Evolutionary conservation across 1,140 invertebrate genomes (phyloP).

Genomic region (Leptopilina boulardi): DNA sequence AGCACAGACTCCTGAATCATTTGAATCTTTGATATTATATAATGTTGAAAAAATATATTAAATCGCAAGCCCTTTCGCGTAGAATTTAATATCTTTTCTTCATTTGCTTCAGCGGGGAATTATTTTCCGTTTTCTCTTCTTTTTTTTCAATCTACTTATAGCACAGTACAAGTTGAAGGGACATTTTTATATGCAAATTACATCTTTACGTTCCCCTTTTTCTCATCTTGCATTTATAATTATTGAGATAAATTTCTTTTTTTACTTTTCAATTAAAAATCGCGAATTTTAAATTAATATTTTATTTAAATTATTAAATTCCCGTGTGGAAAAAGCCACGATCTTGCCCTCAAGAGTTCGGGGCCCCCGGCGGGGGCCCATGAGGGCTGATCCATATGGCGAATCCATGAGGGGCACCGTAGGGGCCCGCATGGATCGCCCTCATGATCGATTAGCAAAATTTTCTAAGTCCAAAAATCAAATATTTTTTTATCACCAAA

Average conservation of each 20-base stretch:
- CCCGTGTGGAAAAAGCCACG: too few relatives aligned
- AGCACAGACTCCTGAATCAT: too few relatives aligned
- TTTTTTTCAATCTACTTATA: conserved; percentile 46
- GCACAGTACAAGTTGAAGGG: conserved; percentile 3
- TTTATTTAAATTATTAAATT: neutral
- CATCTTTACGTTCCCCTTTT: conserved; percentile 35
- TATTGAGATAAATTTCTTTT: conserved; percentile 39
- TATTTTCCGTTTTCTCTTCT: conserved; percentile 1
- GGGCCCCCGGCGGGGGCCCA: too few relatives aligned
- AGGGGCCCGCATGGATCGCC: too few relatives aligned
- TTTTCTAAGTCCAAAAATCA: too few relatives aligned
- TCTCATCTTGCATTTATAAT: conserved; percentile 36
- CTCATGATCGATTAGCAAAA: too few relatives aligned
- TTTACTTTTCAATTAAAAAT: neutral
- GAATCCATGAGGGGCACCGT: too few relatives aligned
- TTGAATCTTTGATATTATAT: conserved; percentile 15
- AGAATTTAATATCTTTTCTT: conserved; percentile 42
- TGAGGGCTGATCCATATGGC: too few relatives aligned
- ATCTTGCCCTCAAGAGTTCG: too few relatives aligned
- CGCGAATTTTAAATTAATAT: too few relatives aligned
- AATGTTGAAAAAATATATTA: conserved; percentile 50
- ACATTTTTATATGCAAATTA: conserved; percentile 58
- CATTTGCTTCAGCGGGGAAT: neutral
- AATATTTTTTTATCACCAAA: too few relatives aligned
- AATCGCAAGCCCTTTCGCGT: conserved; percentile 42